Percentiles rank a stretch among this genome's conserved stretches.
phyloP scores from a whole-genome alignment of 1,140 invertebrate species.

The Drosophila simulans region DNA sequence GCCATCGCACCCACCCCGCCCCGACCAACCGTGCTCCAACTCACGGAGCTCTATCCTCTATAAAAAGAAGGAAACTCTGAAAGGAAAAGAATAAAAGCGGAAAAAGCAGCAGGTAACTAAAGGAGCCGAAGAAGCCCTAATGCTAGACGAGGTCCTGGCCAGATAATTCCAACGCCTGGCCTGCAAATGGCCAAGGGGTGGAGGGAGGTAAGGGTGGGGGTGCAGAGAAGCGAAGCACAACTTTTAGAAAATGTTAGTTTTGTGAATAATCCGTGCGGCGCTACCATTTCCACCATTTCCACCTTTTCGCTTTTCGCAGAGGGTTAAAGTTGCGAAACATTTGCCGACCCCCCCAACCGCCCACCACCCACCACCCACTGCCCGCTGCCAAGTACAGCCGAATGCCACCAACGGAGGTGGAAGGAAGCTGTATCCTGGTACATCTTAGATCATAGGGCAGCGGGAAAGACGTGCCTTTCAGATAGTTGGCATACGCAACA shows the following conservation, averaged over 20 bases:
- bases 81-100: conserved; percentile 9
- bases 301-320: not conserved
- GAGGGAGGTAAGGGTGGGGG: not conserved
- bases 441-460: conserved; percentile 14
- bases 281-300: not conserved
- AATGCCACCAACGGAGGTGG: not conserved
- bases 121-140: conserved; percentile 29
- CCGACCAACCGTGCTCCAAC: too few species aligned
- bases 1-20: conserved; percentile 8
- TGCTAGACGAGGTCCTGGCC: conserved; percentile 44
- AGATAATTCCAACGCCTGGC: conserved; percentile 35
- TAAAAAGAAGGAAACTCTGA: conserved; percentile 25
- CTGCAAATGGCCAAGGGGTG: conserved; percentile 3
- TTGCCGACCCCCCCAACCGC: not conserved
- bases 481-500: conserved; percentile 7
- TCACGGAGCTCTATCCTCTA: not conserved
- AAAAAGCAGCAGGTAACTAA: conserved; percentile 25
- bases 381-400: not conserved
- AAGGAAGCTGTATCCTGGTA: not conserved
- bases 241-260: conserved; percentile 54
- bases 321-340: conserved; percentile 21
- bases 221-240: not conserved
- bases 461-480: not conserved
- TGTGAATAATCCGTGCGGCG: conserved; percentile 1
- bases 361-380: too few species aligned